phyloP scores from a whole-genome alignment of 2,797 vertebrate species.

The Nasua narica region DNA sequence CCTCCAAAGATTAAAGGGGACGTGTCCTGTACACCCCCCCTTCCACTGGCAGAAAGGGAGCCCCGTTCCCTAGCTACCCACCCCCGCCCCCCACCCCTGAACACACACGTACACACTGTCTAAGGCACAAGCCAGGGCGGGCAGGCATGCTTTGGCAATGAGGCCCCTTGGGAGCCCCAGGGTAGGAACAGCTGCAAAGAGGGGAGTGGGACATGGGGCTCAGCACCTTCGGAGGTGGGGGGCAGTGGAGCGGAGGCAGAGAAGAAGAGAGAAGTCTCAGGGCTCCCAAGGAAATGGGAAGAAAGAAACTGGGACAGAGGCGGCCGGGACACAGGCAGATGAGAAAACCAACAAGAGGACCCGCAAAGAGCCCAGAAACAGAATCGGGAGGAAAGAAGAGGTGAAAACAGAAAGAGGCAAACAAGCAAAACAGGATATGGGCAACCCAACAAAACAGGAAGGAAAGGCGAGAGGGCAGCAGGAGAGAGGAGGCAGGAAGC shows the following conservation, averaged over 20 bases:
- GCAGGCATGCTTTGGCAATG: constrained; percentile 75
- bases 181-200: neutral
- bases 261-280: neutral
- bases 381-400: too few species aligned
- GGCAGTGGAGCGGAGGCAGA: neutral
- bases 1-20: neutral
- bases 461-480: too few species aligned
- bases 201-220: neutral
- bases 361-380: neutral
- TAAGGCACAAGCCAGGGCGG: constrained; percentile 68
- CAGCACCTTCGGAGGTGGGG: constrained; percentile 66
- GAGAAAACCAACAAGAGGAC: neutral
- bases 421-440: neutral
- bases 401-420: neutral
- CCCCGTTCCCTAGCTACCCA: neutral
- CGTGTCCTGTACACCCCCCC: neutral
- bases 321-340: neutral
- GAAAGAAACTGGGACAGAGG: neutral
- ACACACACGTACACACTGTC: neutral
- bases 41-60: neutral
- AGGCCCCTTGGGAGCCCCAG: neutral
- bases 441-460: neutral
- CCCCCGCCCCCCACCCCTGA: neutral
- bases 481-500: neutral
- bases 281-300: neutral